Percentiles rank a stretch among this genome's conserved stretches.
Conservation (phyloP, 2,797 vertebrate species). For the Vipera latastei region DNA sequence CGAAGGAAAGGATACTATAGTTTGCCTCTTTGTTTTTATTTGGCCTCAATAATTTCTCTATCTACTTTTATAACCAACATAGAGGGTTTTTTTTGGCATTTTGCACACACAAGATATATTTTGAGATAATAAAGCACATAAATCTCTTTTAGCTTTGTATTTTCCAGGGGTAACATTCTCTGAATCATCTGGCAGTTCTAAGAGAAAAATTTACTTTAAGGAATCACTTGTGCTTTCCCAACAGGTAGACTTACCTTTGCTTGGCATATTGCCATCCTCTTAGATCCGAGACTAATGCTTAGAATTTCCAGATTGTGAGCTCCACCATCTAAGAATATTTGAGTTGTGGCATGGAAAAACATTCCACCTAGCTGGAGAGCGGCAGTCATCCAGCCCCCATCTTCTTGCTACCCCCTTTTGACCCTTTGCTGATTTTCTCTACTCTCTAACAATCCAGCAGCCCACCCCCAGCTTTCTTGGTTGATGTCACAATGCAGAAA, state of each 20-base stretch:
- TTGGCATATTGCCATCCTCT: neutral
- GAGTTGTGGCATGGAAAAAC: neutral
- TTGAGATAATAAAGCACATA: neutral
- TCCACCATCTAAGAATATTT: neutral
- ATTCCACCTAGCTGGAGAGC: neutral
- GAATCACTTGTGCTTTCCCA: neutral
- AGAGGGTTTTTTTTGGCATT: neutral
- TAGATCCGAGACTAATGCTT: neutral
- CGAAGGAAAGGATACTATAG: neutral
- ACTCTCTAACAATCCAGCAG: neutral
- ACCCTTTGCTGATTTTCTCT: neutral
- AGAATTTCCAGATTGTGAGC: neutral
- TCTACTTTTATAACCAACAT: neutral
- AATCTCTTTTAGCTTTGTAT: neutral
- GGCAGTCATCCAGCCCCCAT: no score
- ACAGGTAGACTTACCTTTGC: neutral
- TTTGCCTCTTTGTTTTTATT: neutral
- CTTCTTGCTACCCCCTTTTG: neutral
- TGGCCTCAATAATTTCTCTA: neutral
- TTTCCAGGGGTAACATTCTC: neutral
- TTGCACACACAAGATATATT: neutral
- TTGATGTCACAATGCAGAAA: slow-evolving; percentile 19
- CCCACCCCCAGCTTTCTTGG: neutral
- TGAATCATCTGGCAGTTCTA: neutral
- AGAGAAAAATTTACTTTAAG: neutral